phyloP scores from a whole-genome alignment of 2,888 invertebrate species.

The Deroplatys truncata region DNA sequence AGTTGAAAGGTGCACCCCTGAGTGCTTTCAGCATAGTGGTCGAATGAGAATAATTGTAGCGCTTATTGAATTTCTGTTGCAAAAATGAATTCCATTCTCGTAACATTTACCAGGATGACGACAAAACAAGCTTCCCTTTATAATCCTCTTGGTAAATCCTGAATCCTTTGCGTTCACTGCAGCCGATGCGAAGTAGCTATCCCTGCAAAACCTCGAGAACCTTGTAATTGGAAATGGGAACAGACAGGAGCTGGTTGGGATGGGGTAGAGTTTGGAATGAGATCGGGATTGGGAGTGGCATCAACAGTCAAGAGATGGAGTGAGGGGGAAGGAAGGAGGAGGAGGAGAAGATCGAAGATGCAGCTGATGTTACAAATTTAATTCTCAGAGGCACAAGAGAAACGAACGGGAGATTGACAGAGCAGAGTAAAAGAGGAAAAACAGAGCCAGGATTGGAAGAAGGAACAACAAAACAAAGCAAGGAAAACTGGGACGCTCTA shows the following conservation, averaged over 20 bases:
- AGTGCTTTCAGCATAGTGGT: too few species aligned
- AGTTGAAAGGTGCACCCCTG: too few species aligned
- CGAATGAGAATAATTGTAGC: too few species aligned
- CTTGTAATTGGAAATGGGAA: constrained; percentile 23
- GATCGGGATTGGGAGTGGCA: constrained; percentile 22
- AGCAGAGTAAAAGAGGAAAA: background rate
- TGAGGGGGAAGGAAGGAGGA: background rate
- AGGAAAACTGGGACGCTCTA: background rate
- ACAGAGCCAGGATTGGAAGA: background rate
- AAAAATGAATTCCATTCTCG: too few species aligned
- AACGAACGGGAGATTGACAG: constrained; percentile 13
- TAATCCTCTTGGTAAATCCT: background rate
- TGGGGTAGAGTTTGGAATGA: constrained; percentile 6
- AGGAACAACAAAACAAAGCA: background rate
- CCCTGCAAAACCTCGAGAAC: constrained; percentile 6
- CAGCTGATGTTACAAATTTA: constrained; percentile 28
- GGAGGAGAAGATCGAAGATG: constrained; percentile 18
- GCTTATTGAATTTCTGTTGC: too few species aligned
- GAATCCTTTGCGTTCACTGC: background rate
- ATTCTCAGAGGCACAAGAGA: constrained; percentile 17
- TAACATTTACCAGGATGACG: too few species aligned
- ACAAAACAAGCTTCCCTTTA: background rate
- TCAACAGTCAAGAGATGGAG: constrained; percentile 14
- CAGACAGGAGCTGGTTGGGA: constrained; percentile 8
- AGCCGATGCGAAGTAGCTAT: constrained; percentile 1